phyloP scores from a whole-genome alignment of 1,140 invertebrate species.

The Sinonovacula constricta region DNA sequence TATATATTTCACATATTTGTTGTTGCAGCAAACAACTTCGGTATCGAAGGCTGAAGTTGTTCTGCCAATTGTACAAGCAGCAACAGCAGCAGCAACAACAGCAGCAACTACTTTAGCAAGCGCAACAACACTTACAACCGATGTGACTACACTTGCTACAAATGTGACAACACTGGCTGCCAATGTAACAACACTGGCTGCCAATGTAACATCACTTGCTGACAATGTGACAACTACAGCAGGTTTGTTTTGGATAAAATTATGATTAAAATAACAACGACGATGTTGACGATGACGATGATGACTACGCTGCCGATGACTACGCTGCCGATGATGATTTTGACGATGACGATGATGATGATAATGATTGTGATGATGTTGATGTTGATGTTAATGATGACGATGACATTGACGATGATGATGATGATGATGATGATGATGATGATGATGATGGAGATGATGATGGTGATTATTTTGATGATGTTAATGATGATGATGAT shows the following conservation, averaged over 20 bases:
- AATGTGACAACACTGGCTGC: neutral
- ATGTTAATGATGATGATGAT: too few species aligned
- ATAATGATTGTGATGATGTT: too few species aligned
- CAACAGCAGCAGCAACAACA: neutral
- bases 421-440: slow-evolving; percentile 24
- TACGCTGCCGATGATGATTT: too few species aligned
- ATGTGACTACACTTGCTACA: neutral
- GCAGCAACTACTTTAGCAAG: neutral
- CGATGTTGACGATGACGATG: too few species aligned
- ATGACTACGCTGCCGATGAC: too few species aligned
- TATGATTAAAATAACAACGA: neutral
- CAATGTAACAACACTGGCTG: neutral
- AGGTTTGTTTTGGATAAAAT: neutral
- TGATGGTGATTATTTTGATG: too few species aligned
- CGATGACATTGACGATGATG: slow-evolving; percentile 6
- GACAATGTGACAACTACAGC: neutral
- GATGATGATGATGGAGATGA: neutral
- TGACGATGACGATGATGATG: too few species aligned
- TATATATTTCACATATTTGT: neutral
- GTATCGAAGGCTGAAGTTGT: neutral
- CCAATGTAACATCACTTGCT: neutral
- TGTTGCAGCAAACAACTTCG: neutral
- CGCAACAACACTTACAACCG: neutral
- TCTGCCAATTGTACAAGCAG: neutral
- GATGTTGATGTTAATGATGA: slow-evolving; percentile 18